Percentiles rank a stretch among this genome's conserved stretches.
phyloP scores from a whole-genome alignment of 2,888 invertebrate species.

The Rhagium mordax region DNA sequence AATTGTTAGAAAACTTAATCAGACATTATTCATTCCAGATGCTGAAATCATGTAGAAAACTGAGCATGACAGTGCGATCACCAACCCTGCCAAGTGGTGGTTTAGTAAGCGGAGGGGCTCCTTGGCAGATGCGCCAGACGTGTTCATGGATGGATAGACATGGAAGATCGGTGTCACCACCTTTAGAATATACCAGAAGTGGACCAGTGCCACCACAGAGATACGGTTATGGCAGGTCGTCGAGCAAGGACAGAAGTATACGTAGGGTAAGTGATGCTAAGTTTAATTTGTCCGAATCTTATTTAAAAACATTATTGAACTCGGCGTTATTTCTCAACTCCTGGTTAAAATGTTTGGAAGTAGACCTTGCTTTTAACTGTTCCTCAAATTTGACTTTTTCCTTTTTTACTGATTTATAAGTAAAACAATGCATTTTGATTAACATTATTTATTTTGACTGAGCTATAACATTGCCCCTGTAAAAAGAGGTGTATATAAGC shows the following conservation, averaged over 20 bases:
- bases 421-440: too few species aligned
- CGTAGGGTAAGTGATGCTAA: constrained; percentile 74
- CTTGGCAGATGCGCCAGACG: constrained; percentile 79
- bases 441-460: too few species aligned
- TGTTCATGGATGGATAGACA: constrained; percentile 97
- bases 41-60: constrained; percentile 89
- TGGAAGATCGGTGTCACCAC: constrained; percentile 91
- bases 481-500: too few species aligned
- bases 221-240: constrained; percentile 64
- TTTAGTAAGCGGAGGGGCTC: constrained; percentile 69
- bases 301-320: too few species aligned
- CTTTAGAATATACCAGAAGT: constrained; percentile 73
- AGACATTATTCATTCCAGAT: constrained; percentile 76
- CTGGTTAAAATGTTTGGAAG: too few species aligned
- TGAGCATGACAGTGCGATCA: constrained; percentile 91
- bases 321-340: too few species aligned
- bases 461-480: too few species aligned
- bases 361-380: too few species aligned
- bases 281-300: background rate
- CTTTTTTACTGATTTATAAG: too few species aligned
- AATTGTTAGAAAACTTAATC: too few species aligned
- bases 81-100: constrained; percentile 78
- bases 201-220: constrained; percentile 67
- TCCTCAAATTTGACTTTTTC: too few species aligned
- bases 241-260: constrained; percentile 78